These are phyloP conservation scores for Conger conger DNA, from an alignment of 2,113 vertebrate species.

Conservation along the genomic window DNA sequence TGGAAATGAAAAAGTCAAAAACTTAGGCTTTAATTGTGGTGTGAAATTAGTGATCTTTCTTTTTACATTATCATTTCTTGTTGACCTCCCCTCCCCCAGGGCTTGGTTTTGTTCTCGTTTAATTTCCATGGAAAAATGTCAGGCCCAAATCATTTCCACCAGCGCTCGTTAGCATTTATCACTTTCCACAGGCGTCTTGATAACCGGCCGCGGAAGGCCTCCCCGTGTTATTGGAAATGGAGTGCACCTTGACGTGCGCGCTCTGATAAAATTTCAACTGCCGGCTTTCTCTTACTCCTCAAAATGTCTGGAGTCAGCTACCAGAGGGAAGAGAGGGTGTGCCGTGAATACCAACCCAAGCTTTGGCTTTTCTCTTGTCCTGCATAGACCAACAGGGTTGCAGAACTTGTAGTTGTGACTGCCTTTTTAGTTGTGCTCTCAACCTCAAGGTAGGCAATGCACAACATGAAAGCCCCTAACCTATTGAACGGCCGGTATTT, in stretches of 20 bases:
- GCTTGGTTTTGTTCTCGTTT: slow-evolving; percentile 27
- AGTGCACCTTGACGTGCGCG: slow-evolving; percentile 15
- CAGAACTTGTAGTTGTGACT: background rate
- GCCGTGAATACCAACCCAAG: background rate
- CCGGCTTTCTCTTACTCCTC: background rate
- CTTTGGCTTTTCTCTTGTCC: background rate
- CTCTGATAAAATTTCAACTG: slow-evolving; percentile 1
- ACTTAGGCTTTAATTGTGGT: slow-evolving; percentile 28
- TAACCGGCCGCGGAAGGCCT: slow-evolving; percentile 1
- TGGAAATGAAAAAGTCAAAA: slow-evolving; percentile 33
- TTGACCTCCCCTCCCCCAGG: slow-evolving; percentile 21
- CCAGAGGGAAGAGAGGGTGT: background rate
- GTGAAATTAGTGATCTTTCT: slow-evolving; percentile 32
- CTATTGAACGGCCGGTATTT: background rate
- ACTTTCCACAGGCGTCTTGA: slow-evolving; percentile 27
- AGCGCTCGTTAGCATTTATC: slow-evolving; percentile 28
- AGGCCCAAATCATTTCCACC: slow-evolving; percentile 24
- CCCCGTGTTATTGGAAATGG: slow-evolving; percentile 8
- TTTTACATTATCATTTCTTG: slow-evolving; percentile 27
- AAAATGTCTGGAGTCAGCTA: background rate
- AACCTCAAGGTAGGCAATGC: background rate
- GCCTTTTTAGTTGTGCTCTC: background rate
- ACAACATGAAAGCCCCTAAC: background rate
- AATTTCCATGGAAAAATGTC: slow-evolving; percentile 36
- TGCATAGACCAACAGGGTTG: too few relatives aligned